Evolutionary conservation across 2,113 vertebrate genomes (phyloP), one percentile per base, ranked within the genome.

Genomic region (Lepidothrix coronata): DNA sequence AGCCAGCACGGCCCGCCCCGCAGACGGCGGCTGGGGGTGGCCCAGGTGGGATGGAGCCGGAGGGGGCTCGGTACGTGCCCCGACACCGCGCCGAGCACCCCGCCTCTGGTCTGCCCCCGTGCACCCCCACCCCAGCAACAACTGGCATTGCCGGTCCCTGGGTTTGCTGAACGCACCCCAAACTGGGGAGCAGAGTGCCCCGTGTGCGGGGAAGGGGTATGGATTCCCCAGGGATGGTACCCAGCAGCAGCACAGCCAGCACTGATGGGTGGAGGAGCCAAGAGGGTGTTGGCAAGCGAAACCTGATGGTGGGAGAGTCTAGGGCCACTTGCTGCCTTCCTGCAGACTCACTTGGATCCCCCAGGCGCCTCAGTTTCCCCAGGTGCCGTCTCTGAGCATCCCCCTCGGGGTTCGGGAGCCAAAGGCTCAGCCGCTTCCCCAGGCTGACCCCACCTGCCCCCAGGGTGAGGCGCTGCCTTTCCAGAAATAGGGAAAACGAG

Each of bases 221-320:
- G 21, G 74, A 14, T 39, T 41, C 44, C 58, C 58, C 3, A 3
- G 24, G 39, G 57, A 55, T 6, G 37, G 74, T 6, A 63, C 23
- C n/a, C 57, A 39, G 46, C 8, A 68, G 54, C 70, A 12, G 78
- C 39, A 41, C 9, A 10, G 58, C 41, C 48, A 19, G 62, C 22
- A 28, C 4, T 1, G 10, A 12, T 1, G 3, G 31, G 14, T 2
- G 15, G 27, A 49, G 41, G 39, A 75, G 43, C 39, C 4, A 2
- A 33, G 22, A 54, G 12, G 19, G 31, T 1, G 46, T 41, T 70
- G 77, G 37, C 7, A 39, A 62, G 43, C 28, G 43, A 63, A 17
- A n/a, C 4, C 8, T 1, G 33, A 19, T 0, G 2, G 20, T 46
- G 30, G 27, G 41, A 84, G 72, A 11, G 2, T 35, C 49, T 0